Percentiles rank a stretch among this genome's conserved stretches.
These are phyloP conservation scores for Netelia inedita DNA, from an alignment of 2,888 invertebrate genomes.

Conservation along the genomic window DNA sequence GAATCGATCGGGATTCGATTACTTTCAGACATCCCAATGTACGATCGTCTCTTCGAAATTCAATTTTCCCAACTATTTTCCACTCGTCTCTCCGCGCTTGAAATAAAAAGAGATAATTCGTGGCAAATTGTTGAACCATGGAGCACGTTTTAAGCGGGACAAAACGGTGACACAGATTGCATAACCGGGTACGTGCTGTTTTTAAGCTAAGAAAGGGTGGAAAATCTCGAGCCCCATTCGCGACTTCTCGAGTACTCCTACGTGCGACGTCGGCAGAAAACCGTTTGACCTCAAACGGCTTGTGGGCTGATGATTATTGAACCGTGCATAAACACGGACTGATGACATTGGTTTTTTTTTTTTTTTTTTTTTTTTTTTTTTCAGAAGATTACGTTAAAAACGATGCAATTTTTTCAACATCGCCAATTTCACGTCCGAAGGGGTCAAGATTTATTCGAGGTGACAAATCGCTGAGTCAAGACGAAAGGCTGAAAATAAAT, in stretches of 20 bases:
- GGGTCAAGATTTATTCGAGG: constrained; percentile 2
- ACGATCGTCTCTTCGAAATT: neutral
- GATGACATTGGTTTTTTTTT: neutral
- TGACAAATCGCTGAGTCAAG: constrained; percentile 15
- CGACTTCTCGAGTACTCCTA: constrained; percentile 51
- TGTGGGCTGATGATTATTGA: constrained; percentile 53
- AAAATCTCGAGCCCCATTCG: constrained; percentile 40
- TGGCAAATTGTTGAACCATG: constrained; percentile 9
- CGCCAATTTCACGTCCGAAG: neutral
- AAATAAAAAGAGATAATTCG: neutral
- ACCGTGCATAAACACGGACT: constrained; percentile 34
- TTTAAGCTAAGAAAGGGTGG: constrained; percentile 21
- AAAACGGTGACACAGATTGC: constrained; percentile 32
- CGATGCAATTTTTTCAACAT: neutral
- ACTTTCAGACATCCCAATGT: constrained; percentile 7
- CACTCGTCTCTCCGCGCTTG: neutral
- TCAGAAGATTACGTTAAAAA: neutral
- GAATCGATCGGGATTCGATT: constrained; percentile 3
- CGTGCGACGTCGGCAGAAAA: constrained; percentile 53
- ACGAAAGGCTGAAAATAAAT: constrained; percentile 32
- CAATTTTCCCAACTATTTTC: constrained; percentile 12
- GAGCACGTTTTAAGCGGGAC: neutral
- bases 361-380: neutral
- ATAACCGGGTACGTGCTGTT: constrained; percentile 47
- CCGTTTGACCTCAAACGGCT: constrained; percentile 46